Conservation (phyloP, 2,113 vertebrate species). For the Nanorana parkeri region DNA sequence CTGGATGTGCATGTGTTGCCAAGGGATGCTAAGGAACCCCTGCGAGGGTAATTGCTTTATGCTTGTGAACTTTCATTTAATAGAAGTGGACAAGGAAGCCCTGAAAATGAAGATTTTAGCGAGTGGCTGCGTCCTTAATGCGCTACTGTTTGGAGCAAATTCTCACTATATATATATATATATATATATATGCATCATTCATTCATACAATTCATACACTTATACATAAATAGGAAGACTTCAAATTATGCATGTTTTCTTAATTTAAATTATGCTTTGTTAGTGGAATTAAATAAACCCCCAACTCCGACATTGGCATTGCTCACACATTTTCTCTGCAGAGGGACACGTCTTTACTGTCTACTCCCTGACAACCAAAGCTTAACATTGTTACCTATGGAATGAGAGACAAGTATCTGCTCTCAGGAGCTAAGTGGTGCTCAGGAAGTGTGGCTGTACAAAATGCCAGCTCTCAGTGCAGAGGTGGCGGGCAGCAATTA, state of each 20-base stretch:
- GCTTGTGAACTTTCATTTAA: too few species aligned
- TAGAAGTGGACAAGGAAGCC: too few species aligned
- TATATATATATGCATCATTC: neutral
- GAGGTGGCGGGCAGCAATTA: slow-evolving; percentile 52
- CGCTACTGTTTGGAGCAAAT: too few species aligned
- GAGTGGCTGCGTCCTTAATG: too few species aligned
- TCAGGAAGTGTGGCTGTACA: slow-evolving; percentile 46
- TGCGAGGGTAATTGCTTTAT: too few species aligned
- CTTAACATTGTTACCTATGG: slow-evolving; percentile 48
- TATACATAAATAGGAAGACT: neutral
- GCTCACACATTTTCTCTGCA: slow-evolving; percentile 1
- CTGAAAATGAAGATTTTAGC: too few species aligned
- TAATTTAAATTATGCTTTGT: neutral
- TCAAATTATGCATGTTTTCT: neutral
- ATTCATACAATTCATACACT: too few species aligned
- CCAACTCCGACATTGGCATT: neutral
- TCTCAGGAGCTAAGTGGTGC: slow-evolving; percentile 53
- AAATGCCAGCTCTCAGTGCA: slow-evolving; percentile 49
- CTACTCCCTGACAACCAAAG: slow-evolving; percentile 22
- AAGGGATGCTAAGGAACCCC: too few species aligned
- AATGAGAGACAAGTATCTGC: slow-evolving; percentile 49
- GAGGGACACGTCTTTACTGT: slow-evolving; percentile 14
- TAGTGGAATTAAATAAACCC: slow-evolving; percentile 9
- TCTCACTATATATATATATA: too few species aligned
- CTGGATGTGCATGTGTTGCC: too few species aligned